Evolutionary conservation across 2,797 vertebrate genomes (phyloP), one percentile per base, ranked within the genome.

Genomic region (Potorous gilbertii): DNA sequence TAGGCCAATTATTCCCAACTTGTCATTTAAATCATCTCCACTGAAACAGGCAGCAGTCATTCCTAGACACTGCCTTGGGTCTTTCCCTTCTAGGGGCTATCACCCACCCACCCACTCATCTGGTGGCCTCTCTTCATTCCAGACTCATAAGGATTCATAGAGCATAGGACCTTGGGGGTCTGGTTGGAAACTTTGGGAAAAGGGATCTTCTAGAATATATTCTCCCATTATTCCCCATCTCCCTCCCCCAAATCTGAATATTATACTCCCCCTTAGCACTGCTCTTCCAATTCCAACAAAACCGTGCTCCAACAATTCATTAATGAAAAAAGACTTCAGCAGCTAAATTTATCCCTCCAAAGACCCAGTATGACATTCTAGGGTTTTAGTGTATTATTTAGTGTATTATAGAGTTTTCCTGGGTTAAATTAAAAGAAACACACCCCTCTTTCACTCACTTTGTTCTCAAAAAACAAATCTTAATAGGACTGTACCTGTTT

Each of bases 1-100:
- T 90, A 96, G 74, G 74, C 74, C 97, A 0, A 91, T 24, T 55
- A 94, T 55, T 95, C 97, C 96, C 0, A 96, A 89, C 95, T 52
- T 96, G 92, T 92, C 90, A 95, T 90, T 97, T 94, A 97, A 91
- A 98, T 96, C 93, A 95, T 90, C 91, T 54, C 95, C 92, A 93
- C 27, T 92, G 94, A 96, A 91, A 92, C 11, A 27, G 0, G 16
- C 62, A 0, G 24, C 29, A 54, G 54, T 34, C 50, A 90, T 55
- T 18, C 55, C 93, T 18, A 0, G 50, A 29, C 74, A 93, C 81
- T 90, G 90, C n/a, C 93, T 92, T 50, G 74, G 54, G 74, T 54
- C 18, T 40, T 55, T 4, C 52, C 52, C 50, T 90, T 90, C 54
- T 4, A 90, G 50, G 34, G 28, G 28, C 34, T 54, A 55, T 34